Percentiles rank a stretch among this genome's conserved stretches.
phyloP scores from a whole-genome alignment of 2,113 vertebrate species.

The Globicephala melas region DNA sequence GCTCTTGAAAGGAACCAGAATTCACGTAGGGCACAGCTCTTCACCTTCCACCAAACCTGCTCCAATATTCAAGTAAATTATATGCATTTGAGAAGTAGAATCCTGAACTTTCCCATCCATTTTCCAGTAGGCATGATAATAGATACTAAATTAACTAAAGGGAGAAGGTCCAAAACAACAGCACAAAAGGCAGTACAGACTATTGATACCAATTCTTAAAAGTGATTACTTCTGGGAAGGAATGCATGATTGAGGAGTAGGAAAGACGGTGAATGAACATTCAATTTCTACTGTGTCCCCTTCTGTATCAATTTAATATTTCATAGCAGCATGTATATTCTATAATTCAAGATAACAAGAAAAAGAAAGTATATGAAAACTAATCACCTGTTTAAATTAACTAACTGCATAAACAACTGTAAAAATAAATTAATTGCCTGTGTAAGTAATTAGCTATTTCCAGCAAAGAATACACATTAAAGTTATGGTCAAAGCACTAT shows the following conservation, averaged over 20 bases:
- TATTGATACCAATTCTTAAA: not conserved
- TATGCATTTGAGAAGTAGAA: not conserved
- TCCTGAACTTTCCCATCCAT: not conserved
- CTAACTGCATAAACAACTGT: not conserved
- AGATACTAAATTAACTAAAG: not conserved
- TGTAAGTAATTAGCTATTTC: not conserved
- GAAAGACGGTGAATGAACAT: not conserved
- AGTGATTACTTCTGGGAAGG: not conserved
- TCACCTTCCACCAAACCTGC: not conserved
- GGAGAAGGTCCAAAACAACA: not conserved
- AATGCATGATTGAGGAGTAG: not conserved
- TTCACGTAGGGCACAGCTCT: not conserved
- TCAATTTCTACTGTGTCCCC: not conserved
- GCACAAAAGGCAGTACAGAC: not conserved
- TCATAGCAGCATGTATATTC: not conserved
- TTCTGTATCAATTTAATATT: not conserved
- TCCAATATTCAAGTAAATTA: conserved; percentile 28
- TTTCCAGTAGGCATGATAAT: not conserved
- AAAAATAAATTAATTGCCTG: not conserved
- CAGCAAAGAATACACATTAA: not conserved
- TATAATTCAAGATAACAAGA: not conserved
- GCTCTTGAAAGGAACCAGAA: conserved; percentile 30
- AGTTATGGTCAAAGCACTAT: not conserved
- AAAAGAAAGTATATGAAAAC: not conserved
- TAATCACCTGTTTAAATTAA: not conserved